Evolutionary conservation across 2,888 invertebrate genomes (phyloP).

Genomic region (Athrips mouffetella): DNA sequence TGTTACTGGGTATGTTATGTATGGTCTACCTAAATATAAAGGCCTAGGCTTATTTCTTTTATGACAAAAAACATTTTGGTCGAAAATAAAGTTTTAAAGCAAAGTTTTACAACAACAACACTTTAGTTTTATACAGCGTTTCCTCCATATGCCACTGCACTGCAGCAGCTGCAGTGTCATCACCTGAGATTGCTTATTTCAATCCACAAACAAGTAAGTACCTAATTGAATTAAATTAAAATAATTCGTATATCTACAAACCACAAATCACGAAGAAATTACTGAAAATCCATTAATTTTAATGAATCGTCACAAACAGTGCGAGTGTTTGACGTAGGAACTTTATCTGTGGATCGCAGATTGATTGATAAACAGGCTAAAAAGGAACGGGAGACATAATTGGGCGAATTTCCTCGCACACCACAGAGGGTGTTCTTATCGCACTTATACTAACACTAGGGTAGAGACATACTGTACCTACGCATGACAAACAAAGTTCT

Average conservation of each 20-base stretch:
- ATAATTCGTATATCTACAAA: background rate
- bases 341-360: conserved; percentile 67
- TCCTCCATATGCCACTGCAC: too few relatives aligned
- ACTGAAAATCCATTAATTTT: conserved; percentile 15
- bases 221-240: conserved; percentile 5
- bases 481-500: background rate
- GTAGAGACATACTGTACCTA: conserved; percentile 21
- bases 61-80: background rate
- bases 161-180: too few relatives aligned
- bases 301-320: conserved; percentile 19
- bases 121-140: too few relatives aligned
- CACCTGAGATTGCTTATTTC: too few relatives aligned
- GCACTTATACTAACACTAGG: conserved; percentile 38
- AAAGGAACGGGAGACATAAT: conserved; percentile 70
- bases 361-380: conserved; percentile 74
- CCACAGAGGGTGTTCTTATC: conserved; percentile 52
- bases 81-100: too few relatives aligned
- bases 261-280: conserved; percentile 6
- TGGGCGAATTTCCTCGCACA: conserved; percentile 70
- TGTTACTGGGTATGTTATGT: background rate
- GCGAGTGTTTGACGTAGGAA: conserved; percentile 47
- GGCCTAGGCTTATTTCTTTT: background rate
- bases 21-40: background rate
- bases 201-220: too few relatives aligned
- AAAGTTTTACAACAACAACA: too few relatives aligned